Evolutionary conservation across 2,888 invertebrate species (phyloP).

Genomic region (Incurvaria masculella): DNA sequence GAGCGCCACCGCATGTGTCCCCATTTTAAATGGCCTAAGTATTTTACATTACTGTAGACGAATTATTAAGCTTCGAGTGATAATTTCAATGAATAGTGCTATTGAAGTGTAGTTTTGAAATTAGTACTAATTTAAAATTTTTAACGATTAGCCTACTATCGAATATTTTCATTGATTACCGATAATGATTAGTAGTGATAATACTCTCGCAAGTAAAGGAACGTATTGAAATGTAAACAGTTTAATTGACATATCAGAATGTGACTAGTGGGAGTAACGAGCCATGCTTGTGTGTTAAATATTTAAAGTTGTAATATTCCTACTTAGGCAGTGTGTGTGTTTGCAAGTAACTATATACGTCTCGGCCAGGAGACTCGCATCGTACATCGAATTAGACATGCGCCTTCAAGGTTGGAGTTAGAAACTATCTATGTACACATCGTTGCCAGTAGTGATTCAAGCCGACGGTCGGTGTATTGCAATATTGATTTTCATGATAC

Average conservation of each 20-base stretch:
- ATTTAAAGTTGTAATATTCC: background rate
- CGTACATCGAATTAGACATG: background rate
- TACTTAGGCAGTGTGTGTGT: background rate
- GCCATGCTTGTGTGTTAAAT: too few species aligned
- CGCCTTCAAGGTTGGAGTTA: background rate
- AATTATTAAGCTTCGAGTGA: background rate
- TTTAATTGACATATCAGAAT: slow-evolving; percentile 51
- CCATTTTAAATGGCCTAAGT: background rate
- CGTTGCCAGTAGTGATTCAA: too few species aligned
- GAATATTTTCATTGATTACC: background rate
- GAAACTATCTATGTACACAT: too few species aligned
- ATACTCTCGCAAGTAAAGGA: background rate
- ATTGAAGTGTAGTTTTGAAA: background rate
- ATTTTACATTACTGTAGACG: background rate
- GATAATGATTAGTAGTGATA: background rate
- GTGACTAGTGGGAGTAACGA: slow-evolving; percentile 39
- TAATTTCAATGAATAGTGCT: background rate
- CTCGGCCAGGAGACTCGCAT: background rate
- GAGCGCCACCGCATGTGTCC: too few species aligned
- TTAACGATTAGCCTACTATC: background rate
- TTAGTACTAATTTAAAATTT: background rate
- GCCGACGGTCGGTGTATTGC: too few species aligned
- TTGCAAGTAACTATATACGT: background rate
- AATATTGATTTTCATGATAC: too few species aligned
- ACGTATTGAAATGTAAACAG: slow-evolving; percentile 26